Base-by-base conservation (phyloP, 2,113 vertebrate genomes). In the Pelodiscus sinensis region DNA sequence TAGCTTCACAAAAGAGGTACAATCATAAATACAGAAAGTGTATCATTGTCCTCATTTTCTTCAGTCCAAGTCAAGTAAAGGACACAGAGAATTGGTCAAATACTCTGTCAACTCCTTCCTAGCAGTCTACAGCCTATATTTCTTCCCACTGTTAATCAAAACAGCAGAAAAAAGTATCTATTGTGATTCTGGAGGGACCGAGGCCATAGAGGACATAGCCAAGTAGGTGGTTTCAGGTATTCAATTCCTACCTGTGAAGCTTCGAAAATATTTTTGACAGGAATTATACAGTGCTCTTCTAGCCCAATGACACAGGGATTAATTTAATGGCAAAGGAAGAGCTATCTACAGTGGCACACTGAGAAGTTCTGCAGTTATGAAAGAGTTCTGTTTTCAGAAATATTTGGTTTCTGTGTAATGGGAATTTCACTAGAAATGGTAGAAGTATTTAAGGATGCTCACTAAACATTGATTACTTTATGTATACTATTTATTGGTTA, bases 1-100 rank as follows among this genome's bases (percentile, higher is more conserved):
- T 94, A 94, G 90, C 83, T 82, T 94, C 91, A 92, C 90, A 89
- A 87, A 95, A 89, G 85, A 92, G 79, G 4, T 75, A 15, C 91
- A 68, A 35, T 62, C 90, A 89, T 54, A 82, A 90, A 89, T 65
- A 88, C 79, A 96, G 57, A 65, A 90, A 90, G 79, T 27, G 35
- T 35, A 75, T 24, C 56, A 78, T n/a, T n/a, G 24, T 92, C 85
- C 86, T 83, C 35, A 15, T 38, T 71, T 71, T 71, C 65, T 71
- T 50, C 73, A 93, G 84, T 44, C 77, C 57, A 94, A 90, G 88
- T 57, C 71, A 44, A 79, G 90, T 52, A 88, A 90, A 92, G 88
- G 80, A 83, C 0, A 0, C 81, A 87, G 92, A 77, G 87, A 90
- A 62, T 58, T 88, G 24, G 87, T 60, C 71, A 90, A 71, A 62